Conservation (phyloP, 2,797 vertebrate genomes). For the Acanthurus lineatus region DNA sequence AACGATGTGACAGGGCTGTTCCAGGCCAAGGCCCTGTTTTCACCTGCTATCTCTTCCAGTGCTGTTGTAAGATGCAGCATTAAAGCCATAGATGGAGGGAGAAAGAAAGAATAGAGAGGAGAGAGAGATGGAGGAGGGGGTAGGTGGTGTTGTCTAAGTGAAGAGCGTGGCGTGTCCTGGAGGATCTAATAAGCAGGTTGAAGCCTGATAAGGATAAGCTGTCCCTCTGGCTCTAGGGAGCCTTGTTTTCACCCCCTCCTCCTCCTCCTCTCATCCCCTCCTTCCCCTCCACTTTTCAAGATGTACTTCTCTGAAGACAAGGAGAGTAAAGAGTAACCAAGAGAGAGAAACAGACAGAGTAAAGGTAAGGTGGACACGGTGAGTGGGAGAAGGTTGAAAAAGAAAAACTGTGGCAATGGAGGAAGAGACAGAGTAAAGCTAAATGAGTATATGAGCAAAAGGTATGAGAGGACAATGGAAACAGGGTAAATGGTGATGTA, state of each 20-base stretch:
- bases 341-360: conserved; percentile 44
- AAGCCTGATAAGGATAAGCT: conserved; percentile 87
- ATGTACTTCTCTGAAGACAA: conserved; percentile 68
- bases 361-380: conserved; percentile 12
- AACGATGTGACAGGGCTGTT: conserved; percentile 58
- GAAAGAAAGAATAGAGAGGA: conserved; percentile 54
- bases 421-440: conserved; percentile 17
- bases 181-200: conserved; percentile 88
- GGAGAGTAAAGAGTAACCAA: conserved; percentile 53
- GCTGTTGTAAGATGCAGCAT: conserved; percentile 58
- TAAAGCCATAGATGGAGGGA: conserved; percentile 66
- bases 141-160: conserved; percentile 79
- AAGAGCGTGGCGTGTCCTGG: conserved; percentile 80
- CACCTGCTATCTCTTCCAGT: conserved; percentile 56
- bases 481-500: conserved; percentile 24
- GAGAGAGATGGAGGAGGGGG: conserved; percentile 64
- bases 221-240: conserved; percentile 84
- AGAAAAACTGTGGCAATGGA: conserved; percentile 14
- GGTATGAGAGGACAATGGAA: conserved; percentile 31
- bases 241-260: conserved; percentile 69
- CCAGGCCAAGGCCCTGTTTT: conserved; percentile 57
- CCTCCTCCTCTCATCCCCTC: conserved; percentile 25
- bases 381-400: not conserved
- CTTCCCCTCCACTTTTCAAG: conserved; percentile 57
- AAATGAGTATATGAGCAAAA: conserved; percentile 27